phyloP scores from a whole-genome alignment of 2,797 vertebrate genomes.

The Chiloscyllium punctatum region DNA sequence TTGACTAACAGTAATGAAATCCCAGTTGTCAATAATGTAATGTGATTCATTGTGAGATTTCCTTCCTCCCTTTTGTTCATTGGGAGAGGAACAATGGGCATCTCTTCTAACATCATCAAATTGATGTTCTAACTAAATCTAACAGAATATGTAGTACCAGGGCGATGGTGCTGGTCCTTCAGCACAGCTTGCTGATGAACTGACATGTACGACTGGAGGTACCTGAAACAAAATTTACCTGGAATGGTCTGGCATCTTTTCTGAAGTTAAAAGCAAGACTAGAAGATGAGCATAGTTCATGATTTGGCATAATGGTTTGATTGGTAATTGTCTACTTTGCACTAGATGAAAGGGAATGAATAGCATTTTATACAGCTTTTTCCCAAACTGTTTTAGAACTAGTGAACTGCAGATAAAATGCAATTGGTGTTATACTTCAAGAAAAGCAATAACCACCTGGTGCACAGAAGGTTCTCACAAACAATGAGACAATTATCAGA shows the following conservation, averaged over 20 bases:
- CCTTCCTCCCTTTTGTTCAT: neutral
- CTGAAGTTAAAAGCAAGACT: too few relatives aligned
- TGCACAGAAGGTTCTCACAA: neutral
- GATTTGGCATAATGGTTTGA: neutral
- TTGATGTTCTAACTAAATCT: neutral
- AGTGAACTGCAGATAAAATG: neutral
- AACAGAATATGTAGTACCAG: neutral
- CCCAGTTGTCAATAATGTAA: neutral
- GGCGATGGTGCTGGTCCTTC: neutral
- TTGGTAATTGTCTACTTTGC: neutral
- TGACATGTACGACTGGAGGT: neutral
- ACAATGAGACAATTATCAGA: neutral
- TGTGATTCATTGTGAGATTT: neutral
- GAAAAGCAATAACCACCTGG: neutral
- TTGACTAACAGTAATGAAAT: neutral
- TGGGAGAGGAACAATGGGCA: neutral
- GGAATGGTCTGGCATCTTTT: neutral
- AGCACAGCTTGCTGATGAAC: neutral
- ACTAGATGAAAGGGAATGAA: neutral
- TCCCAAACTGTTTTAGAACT: neutral
- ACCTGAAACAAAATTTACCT: neutral
- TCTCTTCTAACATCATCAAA: neutral
- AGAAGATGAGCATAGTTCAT: too few relatives aligned
- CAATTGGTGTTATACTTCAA: neutral
- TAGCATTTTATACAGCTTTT: neutral